Evolutionary conservation across 2,888 invertebrate genomes (phyloP).

Genomic region (Callosobruchus maculatus): DNA sequence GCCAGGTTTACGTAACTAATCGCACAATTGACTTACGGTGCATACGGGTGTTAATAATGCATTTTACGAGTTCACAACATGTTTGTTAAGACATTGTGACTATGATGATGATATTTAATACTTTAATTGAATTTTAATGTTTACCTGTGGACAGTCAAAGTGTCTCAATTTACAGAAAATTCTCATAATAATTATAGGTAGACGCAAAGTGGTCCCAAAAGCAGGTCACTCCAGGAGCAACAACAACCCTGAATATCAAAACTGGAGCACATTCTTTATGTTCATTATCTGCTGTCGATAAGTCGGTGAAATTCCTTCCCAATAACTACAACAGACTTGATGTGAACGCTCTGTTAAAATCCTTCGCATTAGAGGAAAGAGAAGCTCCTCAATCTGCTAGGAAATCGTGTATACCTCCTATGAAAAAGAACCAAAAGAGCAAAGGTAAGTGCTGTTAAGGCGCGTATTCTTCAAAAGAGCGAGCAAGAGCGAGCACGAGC

Average conservation of each 20-base stretch:
- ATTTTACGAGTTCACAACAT: no score
- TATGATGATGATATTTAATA: no score
- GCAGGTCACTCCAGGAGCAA: constrained; percentile 51
- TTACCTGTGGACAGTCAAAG: no score
- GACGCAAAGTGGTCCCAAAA: constrained; percentile 50
- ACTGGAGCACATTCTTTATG: constrained; percentile 57
- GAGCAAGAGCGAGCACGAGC: no score
- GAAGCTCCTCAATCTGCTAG: constrained; percentile 28
- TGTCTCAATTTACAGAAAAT: no score
- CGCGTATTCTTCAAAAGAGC: no score
- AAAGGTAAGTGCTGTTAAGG: constrained; percentile 5
- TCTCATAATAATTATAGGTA: constrained; percentile 30
- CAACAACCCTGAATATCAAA: constrained; percentile 50
- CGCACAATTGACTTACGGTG: no score
- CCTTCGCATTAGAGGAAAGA: constrained; percentile 28
- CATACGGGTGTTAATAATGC: no score
- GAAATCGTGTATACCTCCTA: constrained; percentile 29
- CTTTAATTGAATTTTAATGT: no score
- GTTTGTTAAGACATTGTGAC: no score
- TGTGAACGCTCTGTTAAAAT: constrained; percentile 29
- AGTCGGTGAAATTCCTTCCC: constrained; percentile 51
- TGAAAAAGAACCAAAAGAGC: constrained; percentile 27
- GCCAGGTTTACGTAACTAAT: no score
- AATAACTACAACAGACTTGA: constrained; percentile 24
- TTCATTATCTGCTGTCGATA: constrained; percentile 57